A percentile compares a stretch with the other conserved stretches of the same genome.
These are phyloP conservation scores for Phrynocephalus forsythii DNA, from an alignment of 2,797 vertebrate species.

Conservation along the genomic window DNA sequence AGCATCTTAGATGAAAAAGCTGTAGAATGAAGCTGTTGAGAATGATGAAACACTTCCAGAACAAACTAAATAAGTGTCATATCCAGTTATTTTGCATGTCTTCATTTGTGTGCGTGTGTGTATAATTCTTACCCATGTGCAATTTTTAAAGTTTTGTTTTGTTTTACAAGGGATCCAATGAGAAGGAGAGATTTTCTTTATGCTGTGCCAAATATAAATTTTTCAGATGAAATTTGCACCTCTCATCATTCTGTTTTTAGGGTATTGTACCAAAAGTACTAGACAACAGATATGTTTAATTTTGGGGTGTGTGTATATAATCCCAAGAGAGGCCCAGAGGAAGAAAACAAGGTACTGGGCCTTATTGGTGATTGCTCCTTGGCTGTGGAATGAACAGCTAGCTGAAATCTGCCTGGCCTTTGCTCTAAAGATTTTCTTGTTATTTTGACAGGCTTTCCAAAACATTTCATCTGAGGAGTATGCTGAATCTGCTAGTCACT, in stretches of 20 bases:
- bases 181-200: conserved; percentile 41
- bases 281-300: conserved; percentile 49
- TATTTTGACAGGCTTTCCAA: too few species aligned
- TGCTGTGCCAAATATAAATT: conserved; percentile 65
- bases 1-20: conserved; percentile 64
- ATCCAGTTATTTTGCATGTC: conserved; percentile 56
- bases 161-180: background rate
- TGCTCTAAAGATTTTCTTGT: too few species aligned
- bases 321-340: too few species aligned
- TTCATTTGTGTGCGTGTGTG: conserved; percentile 42
- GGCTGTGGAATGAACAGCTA: too few species aligned
- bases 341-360: too few species aligned
- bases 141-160: conserved; percentile 56
- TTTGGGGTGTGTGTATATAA: conserved; percentile 19
- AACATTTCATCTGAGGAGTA: too few species aligned
- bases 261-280: conserved; percentile 35
- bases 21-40: conserved; percentile 69
- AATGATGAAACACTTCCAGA: conserved; percentile 64
- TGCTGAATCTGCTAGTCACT: too few species aligned
- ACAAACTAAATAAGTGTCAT: conserved; percentile 64
- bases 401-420: too few species aligned
- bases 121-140: conserved; percentile 40
- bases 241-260: conserved; percentile 23
- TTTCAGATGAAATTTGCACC: conserved; percentile 55
- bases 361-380: too few species aligned